Evolutionary conservation across 2,113 vertebrate genomes (phyloP).

Genomic region (Pseudorectes ferrugineus): DNA sequence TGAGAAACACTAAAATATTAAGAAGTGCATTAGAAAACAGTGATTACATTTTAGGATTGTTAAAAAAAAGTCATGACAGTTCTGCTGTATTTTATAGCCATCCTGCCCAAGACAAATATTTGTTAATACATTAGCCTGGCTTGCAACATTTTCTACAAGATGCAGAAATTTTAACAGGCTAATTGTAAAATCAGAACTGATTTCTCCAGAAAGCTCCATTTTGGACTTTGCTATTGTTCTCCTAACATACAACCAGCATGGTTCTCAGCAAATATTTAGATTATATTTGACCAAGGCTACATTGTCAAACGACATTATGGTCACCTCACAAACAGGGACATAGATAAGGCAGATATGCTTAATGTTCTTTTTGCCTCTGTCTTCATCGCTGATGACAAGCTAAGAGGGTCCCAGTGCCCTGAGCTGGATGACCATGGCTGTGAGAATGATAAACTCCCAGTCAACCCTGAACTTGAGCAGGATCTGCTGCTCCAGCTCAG

Average conservation of each 20-base stretch:
- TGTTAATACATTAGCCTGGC: background rate
- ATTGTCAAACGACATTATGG: background rate
- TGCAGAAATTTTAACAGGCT: background rate
- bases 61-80: background rate
- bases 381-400: background rate
- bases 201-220: background rate
- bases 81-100: background rate
- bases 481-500: background rate
- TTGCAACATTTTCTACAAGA: background rate
- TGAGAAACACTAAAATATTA: background rate
- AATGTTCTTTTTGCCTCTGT: background rate
- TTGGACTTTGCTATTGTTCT: background rate
- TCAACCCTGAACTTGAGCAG: background rate
- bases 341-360: background rate
- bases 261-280: background rate
- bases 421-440: background rate
- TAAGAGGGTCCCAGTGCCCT: background rate
- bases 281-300: background rate
- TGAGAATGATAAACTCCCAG: background rate
- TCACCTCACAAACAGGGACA: background rate
- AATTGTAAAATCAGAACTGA: background rate
- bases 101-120: background rate
- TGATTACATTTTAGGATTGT: background rate
- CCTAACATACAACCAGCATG: background rate
- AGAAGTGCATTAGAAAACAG: background rate